phyloP scores from a whole-genome alignment of 37 sponge, comb jelly and placozoan species.

The Hormiphora californensis region DNA sequence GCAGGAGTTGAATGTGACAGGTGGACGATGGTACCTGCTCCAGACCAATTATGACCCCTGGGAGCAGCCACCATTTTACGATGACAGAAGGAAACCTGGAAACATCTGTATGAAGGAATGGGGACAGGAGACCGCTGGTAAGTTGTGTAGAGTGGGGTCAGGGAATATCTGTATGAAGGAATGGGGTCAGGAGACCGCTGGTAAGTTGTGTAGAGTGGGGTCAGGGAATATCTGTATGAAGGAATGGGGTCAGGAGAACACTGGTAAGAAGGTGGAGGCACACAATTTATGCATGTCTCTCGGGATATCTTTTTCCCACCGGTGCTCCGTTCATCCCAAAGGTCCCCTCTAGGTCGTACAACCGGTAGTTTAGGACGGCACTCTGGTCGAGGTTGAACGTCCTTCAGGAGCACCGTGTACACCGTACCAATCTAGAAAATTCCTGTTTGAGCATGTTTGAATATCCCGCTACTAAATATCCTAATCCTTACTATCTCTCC shows the following conservation, averaged over 20 bases:
- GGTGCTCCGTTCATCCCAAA: no score
- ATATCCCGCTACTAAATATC: no score
- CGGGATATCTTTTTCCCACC: no score
- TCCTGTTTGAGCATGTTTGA: not conserved
- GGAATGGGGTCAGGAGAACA: constrained; percentile 58
- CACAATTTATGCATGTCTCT: no score
- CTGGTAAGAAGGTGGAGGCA: no score
- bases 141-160: no score
- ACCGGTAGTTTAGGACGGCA: no score
- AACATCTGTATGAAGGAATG: constrained; percentile 66
- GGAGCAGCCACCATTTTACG: constrained; percentile 68
- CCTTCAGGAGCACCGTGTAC: not conserved
- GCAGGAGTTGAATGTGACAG: constrained; percentile 59
- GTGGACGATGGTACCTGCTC: constrained; percentile 76
- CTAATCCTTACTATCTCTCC: not conserved
- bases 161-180: constrained; percentile 71
- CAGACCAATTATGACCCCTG: constrained; percentile 95
- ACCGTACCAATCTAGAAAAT: not conserved
- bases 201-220: no score
- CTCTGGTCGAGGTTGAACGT: not conserved
- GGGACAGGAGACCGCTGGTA: constrained; percentile 57
- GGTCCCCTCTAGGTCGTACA: no score
- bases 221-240: constrained; percentile 76
- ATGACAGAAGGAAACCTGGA: constrained; percentile 81
- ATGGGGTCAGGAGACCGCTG: constrained; percentile 57